These are phyloP conservation scores for Porites evermanni DNA, from an alignment of 92 coral and sea anemone genomes.

Conservation along the genomic window DNA sequence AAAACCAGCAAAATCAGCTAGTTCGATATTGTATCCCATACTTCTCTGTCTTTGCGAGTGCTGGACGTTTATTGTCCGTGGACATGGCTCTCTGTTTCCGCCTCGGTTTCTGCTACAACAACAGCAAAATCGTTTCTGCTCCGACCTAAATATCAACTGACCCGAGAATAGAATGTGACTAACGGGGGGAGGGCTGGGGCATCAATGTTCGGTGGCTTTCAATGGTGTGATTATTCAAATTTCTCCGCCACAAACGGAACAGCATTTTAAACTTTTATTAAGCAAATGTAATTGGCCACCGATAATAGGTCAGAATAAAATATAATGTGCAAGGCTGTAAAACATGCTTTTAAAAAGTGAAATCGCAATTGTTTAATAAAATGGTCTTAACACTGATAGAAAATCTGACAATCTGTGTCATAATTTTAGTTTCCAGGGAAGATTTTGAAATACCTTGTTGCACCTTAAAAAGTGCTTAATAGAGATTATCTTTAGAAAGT, in stretches of 20 bases:
- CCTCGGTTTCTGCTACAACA: background rate
- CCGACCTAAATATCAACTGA: background rate
- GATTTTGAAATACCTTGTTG: too few relatives aligned
- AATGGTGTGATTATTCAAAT: constrained; percentile 23
- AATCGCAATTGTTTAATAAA: constrained; percentile 17
- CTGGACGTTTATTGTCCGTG: constrained; percentile 34
- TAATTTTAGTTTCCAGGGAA: constrained; percentile 3
- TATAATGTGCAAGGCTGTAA: background rate
- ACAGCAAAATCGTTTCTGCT: background rate
- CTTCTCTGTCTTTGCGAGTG: constrained; percentile 48
- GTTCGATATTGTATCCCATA: background rate
- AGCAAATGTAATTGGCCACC: constrained; percentile 18
- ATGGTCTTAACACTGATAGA: background rate
- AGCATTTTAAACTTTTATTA: background rate
- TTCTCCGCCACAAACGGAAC: background rate
- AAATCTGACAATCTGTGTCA: background rate
- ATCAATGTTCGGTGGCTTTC: background rate
- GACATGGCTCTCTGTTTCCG: constrained; percentile 14
- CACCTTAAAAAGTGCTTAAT: background rate
- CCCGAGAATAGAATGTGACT: background rate
- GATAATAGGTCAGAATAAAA: background rate
- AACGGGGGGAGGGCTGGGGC: constrained; percentile 36
- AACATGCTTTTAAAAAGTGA: constrained; percentile 1
- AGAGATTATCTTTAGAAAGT: background rate
- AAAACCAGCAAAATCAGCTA: constrained; percentile 9